Evolutionary conservation across 2,113 vertebrate genomes (phyloP), one percentile per base, ranked within the genome.

Genomic region (Naja naja): DNA sequence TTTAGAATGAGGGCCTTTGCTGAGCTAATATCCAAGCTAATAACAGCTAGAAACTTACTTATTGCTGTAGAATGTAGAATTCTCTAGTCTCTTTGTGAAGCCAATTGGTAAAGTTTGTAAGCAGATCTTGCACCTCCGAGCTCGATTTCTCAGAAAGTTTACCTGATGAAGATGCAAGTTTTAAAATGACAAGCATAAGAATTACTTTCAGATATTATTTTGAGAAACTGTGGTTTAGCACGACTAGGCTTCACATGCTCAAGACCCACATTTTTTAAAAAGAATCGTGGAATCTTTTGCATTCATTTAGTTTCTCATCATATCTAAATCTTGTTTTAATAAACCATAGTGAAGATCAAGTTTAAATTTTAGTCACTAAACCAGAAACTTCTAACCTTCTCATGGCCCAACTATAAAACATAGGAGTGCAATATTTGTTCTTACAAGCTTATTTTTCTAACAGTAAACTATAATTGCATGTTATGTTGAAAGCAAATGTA

Each of bases 11-110:
- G 27, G 43, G 60, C 0, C 0, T 85, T 89, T 89, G 45, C 8
- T 55, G 2, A 92, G 3, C 11, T 39, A 86, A n/a, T 54, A 45
- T 25, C 30, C 22, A 85, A 14, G 53, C 3, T 43, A 5, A 4
- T 90, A 89, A 0, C 47, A 86, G 0, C 1, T 45, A 86, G 69
- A 94, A 54, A 97, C 98, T 98, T 98, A 99, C 99, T 91, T 96
- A 27, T 55, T 96, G 64, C 96, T 96, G 95, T 98, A 99, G 93
- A 97, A 95, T 0, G 99, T 99, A 87, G 98, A 98, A 97, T 99
- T 99, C 95, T 99, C 98, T 97, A 94, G 98, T 93, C 98, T 98
- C 96, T 98, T 99, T 45, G 98, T 98, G 96, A 99, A 99, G 58
- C 98, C 98, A 94, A 97, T 86, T 0, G 99, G 99, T 39, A 99